phyloP scores from a whole-genome alignment of 2,888 invertebrate genomes.

The Callinectes sapidus region DNA sequence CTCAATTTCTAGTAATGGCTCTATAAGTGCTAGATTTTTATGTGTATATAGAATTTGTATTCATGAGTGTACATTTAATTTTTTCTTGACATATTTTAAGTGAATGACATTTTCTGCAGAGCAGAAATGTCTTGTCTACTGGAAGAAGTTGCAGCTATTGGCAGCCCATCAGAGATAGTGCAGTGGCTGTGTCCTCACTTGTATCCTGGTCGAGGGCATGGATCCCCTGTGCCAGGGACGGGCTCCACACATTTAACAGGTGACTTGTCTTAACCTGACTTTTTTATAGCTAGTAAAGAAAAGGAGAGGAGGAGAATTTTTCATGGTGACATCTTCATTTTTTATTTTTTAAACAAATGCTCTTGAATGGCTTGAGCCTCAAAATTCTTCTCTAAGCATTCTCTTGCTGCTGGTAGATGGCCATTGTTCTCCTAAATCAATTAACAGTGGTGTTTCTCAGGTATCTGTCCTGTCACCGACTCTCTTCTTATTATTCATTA shows the following conservation, averaged over 20 bases:
- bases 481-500: no score
- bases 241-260: conserved; percentile 41
- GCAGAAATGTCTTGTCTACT: conserved; percentile 58
- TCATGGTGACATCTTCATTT: background rate
- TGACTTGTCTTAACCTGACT: background rate
- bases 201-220: background rate
- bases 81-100: background rate
- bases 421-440: no score
- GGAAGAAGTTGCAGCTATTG: conserved; percentile 58
- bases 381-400: no score
- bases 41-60: background rate
- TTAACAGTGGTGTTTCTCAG: no score
- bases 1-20: background rate
- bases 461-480: no score
- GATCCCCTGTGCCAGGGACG: conserved; percentile 38
- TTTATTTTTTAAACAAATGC: background rate
- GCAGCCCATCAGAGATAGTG: conserved; percentile 53
- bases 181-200: conserved; percentile 61
- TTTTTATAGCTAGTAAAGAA: background rate
- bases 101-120: background rate
- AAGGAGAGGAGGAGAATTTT: background rate
- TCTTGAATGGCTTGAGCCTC: background rate
- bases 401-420: no score
- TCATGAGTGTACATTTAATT: background rate
- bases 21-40: background rate